These are phyloP conservation scores for Diaperis boleti DNA, from an alignment of 2,888 invertebrate species.

Conservation along the genomic window DNA sequence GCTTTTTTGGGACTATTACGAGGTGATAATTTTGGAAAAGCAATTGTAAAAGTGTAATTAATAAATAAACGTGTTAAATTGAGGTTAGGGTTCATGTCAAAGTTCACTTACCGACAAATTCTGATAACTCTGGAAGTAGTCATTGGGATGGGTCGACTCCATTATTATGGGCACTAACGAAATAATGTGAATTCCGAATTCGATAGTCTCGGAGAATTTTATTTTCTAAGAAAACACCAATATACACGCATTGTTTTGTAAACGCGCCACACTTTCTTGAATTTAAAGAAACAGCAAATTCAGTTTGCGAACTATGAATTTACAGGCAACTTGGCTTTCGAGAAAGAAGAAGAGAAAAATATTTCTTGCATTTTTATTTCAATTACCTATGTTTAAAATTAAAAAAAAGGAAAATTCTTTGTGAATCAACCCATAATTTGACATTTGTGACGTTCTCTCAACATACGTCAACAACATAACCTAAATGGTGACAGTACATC, in stretches of 20 bases:
- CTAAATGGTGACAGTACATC: not conserved
- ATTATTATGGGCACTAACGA: too few species aligned
- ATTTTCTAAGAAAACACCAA: too few species aligned
- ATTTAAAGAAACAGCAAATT: not conserved
- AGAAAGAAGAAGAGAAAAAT: too few species aligned
- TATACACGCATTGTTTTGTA: slow-evolving; percentile 7
- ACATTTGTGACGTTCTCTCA: not conserved
- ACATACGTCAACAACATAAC: slow-evolving; percentile 18
- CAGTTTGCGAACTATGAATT: too few species aligned
- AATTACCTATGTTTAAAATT: too few species aligned
- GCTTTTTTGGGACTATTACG: slow-evolving; percentile 73
- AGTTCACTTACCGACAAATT: slow-evolving; percentile 76
- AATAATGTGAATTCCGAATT: too few species aligned
- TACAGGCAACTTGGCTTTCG: too few species aligned
- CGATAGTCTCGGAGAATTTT: too few species aligned
- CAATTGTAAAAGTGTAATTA: slow-evolving; percentile 70
- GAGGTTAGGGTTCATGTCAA: slow-evolving; percentile 28
- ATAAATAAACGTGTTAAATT: slow-evolving; percentile 16
- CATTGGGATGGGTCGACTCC: slow-evolving; percentile 58
- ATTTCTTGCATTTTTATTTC: too few species aligned
- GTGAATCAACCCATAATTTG: slow-evolving; percentile 7
- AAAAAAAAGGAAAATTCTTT: not conserved
- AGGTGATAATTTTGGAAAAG: slow-evolving; percentile 80
- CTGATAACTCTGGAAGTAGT: slow-evolving; percentile 80
- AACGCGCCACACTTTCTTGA: slow-evolving; percentile 1